These are phyloP conservation scores for Keiferia lycopersicella DNA, from an alignment of 2,888 invertebrate species.

Conservation along the genomic window DNA sequence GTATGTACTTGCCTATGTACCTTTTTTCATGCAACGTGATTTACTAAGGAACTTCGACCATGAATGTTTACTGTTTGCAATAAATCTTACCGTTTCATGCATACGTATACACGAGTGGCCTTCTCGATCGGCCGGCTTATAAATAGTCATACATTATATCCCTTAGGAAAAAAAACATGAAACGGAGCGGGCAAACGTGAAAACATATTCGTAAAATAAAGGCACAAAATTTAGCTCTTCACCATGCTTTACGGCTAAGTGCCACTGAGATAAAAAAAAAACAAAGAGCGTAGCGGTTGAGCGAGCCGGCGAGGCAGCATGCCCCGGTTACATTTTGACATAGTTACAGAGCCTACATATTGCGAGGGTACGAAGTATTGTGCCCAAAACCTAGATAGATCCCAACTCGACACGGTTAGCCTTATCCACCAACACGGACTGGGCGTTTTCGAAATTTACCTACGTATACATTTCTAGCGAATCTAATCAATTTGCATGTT, in stretches of 20 bases:
- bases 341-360: constrained; percentile 53
- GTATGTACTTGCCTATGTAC: background rate
- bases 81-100: constrained; percentile 54
- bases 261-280: constrained; percentile 37
- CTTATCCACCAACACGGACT: constrained; percentile 56
- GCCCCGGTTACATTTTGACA: constrained; percentile 62
- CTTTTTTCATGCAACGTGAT: constrained; percentile 32
- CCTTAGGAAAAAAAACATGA: constrained; percentile 48
- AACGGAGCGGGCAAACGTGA: constrained; percentile 42
- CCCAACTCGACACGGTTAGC: constrained; percentile 66
- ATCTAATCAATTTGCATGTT: constrained; percentile 7
- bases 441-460: background rate
- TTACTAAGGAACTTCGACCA: constrained; percentile 44
- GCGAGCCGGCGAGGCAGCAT: constrained; percentile 36
- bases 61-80: constrained; percentile 51
- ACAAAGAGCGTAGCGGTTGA: constrained; percentile 43
- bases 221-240: constrained; percentile 29
- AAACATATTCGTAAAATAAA: constrained; percentile 33
- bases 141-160: constrained; percentile 45
- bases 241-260: constrained; percentile 25
- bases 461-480: background rate
- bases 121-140: constrained; percentile 49
- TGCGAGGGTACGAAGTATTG: constrained; percentile 60
- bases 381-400: constrained; percentile 68
- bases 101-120: constrained; percentile 44